Conservation (phyloP, 2,797 vertebrate genomes). For the Gallinago solitaria region DNA sequence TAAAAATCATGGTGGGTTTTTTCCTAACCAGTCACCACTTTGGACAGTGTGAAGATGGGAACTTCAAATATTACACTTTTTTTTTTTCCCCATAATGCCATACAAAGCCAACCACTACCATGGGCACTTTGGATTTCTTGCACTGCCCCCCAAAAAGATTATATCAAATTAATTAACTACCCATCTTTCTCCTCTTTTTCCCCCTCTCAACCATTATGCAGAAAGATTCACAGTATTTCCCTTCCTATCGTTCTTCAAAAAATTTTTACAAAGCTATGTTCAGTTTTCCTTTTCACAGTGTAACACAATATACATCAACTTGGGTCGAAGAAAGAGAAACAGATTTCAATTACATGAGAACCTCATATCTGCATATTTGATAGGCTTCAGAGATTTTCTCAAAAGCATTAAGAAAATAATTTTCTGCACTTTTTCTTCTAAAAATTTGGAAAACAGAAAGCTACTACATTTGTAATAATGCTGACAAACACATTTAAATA, state of each 20-base stretch:
- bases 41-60: not conserved
- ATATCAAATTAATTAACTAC: not conserved
- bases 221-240: not conserved
- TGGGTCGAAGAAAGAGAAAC: not conserved
- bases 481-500: not conserved
- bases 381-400: not conserved
- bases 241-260: not conserved
- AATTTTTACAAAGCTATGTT: not conserved
- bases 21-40: not conserved
- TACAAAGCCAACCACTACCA: not conserved
- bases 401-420: not conserved
- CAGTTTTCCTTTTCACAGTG: not conserved
- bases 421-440: not conserved
- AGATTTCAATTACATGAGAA: not conserved
- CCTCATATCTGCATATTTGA: not conserved
- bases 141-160: not conserved
- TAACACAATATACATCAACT: not conserved
- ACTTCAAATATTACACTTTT: not conserved
- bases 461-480: not conserved
- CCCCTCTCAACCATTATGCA: not conserved
- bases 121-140: not conserved
- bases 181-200: not conserved
- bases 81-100: not conserved
- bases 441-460: not conserved
- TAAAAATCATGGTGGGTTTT: not conserved